Evolutionary conservation across 1,140 invertebrate species (phyloP).

Genomic region (Drosophila funebris): DNA sequence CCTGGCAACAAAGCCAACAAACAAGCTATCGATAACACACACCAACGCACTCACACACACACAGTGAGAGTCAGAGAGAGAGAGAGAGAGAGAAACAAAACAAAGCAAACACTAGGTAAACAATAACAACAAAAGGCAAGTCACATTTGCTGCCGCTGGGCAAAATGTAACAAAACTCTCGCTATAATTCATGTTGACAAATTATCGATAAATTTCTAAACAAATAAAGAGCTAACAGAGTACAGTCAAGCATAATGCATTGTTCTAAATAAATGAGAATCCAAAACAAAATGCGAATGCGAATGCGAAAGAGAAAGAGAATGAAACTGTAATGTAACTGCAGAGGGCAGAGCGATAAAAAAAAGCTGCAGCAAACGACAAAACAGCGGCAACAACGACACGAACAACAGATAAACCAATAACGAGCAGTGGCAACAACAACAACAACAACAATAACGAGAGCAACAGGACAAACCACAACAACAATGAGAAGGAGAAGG

Average conservation of each 20-base stretch:
- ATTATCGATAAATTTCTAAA: slow-evolving; percentile 64
- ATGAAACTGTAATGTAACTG: slow-evolving; percentile 54
- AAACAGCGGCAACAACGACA: slow-evolving; percentile 29
- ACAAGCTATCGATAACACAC: slow-evolving; percentile 11
- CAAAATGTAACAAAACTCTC: slow-evolving; percentile 22
- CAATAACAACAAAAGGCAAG: slow-evolving; percentile 11
- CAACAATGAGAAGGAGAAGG: slow-evolving; percentile 25
- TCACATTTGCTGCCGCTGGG: slow-evolving; percentile 6
- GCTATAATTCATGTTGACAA: slow-evolving; percentile 60
- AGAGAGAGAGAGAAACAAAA: neutral
- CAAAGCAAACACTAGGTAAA: neutral
- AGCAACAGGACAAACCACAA: slow-evolving; percentile 36
- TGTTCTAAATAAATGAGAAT: slow-evolving; percentile 55
- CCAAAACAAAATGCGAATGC: neutral
- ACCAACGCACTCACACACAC: neutral
- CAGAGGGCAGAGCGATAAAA: slow-evolving; percentile 46
- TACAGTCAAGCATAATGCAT: slow-evolving; percentile 24
- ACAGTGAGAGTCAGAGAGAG: neutral
- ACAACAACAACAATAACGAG: slow-evolving; percentile 17
- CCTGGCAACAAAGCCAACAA: neutral
- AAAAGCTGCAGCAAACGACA: slow-evolving; percentile 48
- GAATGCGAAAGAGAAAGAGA: neutral
- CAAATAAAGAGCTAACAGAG: slow-evolving; percentile 34
- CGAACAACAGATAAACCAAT: slow-evolving; percentile 38
- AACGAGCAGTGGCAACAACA: slow-evolving; percentile 25